Evolutionary conservation across 2,113 vertebrate species (phyloP).

Genomic region (Xyliphius kryptos): DNA sequence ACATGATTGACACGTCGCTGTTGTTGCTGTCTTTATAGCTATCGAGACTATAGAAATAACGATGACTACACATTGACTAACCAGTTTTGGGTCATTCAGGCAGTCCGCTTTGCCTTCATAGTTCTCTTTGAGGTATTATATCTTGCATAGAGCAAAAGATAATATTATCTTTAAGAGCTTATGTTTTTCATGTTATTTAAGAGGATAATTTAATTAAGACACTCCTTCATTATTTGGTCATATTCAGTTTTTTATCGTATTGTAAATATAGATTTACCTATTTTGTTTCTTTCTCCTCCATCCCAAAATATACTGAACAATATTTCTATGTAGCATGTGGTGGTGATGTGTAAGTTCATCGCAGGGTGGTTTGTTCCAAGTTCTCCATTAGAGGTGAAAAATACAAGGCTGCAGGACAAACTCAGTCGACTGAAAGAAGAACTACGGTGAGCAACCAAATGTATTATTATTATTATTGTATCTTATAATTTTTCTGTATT

Average conservation of each 20-base stretch:
- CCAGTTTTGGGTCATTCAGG: conserved; percentile 85
- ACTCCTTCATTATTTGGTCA: too few species aligned
- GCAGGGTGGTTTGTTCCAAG: conserved; percentile 73
- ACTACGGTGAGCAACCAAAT: conserved; percentile 52
- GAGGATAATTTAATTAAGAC: too few species aligned
- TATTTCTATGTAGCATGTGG: conserved; percentile 57
- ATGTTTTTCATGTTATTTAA: too few species aligned
- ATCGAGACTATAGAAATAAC: conserved; percentile 76
- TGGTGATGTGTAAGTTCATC: conserved; percentile 64
- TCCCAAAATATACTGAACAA: background rate
- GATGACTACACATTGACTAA: conserved; percentile 65
- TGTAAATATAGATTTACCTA: too few species aligned
- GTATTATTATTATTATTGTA: background rate
- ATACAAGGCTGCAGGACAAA: conserved; percentile 62
- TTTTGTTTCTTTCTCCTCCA: background rate
- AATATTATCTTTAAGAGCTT: too few species aligned
- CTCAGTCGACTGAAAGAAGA: conserved; percentile 51
- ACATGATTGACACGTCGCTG: too few species aligned
- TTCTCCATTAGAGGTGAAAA: conserved; percentile 60
- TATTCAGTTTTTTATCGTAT: too few species aligned
- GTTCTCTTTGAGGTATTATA: conserved; percentile 83
- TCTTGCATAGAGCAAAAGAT: too few species aligned
- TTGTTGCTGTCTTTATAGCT: conserved; percentile 72
- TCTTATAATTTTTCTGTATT: background rate
- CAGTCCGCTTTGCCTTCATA: conserved; percentile 80